Evolutionary conservation across 2,797 vertebrate genomes (phyloP).

Genomic region (Loriculus beryllinus): DNA sequence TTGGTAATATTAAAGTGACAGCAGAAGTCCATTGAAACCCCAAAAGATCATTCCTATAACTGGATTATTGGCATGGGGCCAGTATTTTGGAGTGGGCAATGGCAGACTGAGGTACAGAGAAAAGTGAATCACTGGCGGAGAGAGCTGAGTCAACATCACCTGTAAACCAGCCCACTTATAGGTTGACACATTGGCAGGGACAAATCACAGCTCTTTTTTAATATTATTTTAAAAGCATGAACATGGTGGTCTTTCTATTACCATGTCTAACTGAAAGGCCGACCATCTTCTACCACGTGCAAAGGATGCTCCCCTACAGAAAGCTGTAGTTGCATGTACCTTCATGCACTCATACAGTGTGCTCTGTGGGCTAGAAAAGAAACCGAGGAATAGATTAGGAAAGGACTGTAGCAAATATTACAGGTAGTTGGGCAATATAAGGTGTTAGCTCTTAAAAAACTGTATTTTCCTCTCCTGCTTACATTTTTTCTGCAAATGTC

Average conservation of each 20-base stretch:
- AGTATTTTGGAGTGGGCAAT: not conserved
- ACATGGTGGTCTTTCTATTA: rapidly evolving
- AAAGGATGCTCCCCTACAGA: not conserved
- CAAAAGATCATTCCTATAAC: not conserved
- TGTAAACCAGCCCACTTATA: not conserved
- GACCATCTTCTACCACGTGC: not conserved
- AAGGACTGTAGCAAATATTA: not conserved
- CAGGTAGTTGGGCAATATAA: not conserved
- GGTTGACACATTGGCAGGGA: not conserved
- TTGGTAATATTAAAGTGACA: not conserved
- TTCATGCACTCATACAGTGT: not conserved
- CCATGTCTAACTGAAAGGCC: not conserved
- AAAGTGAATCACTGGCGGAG: not conserved
- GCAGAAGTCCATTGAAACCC: not conserved
- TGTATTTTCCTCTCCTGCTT: not conserved
- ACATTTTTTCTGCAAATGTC: not conserved
- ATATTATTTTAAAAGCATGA: not conserved
- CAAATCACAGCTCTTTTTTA: not conserved
- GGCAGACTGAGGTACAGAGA: not conserved
- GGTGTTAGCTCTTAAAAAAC: not conserved
- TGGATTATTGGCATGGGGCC: rapidly evolving
- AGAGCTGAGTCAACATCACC: not conserved
- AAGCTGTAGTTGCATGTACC: not conserved
- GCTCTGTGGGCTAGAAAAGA: not conserved
- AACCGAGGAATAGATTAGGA: not conserved